These are phyloP conservation scores for Zelleria hepariella DNA, from an alignment of 2,888 invertebrate species.

Conservation along the genomic window DNA sequence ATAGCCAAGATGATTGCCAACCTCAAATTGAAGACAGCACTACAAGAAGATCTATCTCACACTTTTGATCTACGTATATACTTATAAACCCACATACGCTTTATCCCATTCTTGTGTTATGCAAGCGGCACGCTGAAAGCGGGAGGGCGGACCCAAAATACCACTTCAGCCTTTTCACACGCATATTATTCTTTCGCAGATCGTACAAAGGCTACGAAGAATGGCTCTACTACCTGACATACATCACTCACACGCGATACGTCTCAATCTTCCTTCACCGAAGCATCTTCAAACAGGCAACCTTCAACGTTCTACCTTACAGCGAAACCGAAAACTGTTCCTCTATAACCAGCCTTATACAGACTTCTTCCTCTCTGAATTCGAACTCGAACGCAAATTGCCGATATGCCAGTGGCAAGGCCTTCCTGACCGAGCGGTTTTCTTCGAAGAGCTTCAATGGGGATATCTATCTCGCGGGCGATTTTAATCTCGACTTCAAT, in stretches of 20 bases:
- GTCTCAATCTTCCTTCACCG: slow-evolving; percentile 82
- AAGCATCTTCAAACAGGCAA: slow-evolving; percentile 75
- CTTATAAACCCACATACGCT: too few species aligned
- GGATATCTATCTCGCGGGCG: slow-evolving; percentile 70
- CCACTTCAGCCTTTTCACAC: too few species aligned
- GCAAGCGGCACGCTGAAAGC: too few species aligned
- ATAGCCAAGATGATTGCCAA: too few species aligned
- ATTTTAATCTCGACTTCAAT: slow-evolving; percentile 81
- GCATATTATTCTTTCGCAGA: slow-evolving; percentile 47
- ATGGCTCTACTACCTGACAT: slow-evolving; percentile 85
- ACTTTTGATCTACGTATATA: too few species aligned
- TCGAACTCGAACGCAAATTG: slow-evolving; percentile 73
- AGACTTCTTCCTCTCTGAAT: slow-evolving; percentile 62
- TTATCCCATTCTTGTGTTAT: too few species aligned
- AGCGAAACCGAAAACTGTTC: slow-evolving; percentile 70
- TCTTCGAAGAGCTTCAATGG: slow-evolving; percentile 68
- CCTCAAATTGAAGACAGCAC: too few species aligned
- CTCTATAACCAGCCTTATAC: slow-evolving; percentile 63
- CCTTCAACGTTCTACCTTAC: slow-evolving; percentile 68
- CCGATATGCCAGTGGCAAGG: slow-evolving; percentile 78
- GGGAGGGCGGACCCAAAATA: too few species aligned
- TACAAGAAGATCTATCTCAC: too few species aligned
- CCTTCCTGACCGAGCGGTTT: slow-evolving; percentile 81
- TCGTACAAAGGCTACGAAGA: slow-evolving; percentile 84
- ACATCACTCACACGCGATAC: slow-evolving; percentile 84